Conservation (phyloP, 2,113 vertebrate species). For the Calypte anna region DNA sequence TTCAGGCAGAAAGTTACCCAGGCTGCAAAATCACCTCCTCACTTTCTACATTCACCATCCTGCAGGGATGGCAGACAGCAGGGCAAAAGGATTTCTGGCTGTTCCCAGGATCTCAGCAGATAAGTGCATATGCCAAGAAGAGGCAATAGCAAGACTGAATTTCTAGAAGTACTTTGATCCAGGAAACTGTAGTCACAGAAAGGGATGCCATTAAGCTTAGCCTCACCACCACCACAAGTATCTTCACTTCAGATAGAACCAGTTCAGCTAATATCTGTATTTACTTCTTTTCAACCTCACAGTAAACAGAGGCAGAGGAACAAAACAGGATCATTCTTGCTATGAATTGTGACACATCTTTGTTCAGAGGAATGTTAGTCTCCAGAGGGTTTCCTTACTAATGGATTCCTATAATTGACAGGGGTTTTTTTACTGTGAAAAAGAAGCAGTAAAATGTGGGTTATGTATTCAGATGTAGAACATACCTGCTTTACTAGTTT, state of each 20-base stretch:
- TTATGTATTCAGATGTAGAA: neutral
- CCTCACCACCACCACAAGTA: neutral
- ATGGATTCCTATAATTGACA: neutral
- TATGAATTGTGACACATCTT: constrained; percentile 1
- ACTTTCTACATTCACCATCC: neutral
- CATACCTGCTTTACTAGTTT: neutral
- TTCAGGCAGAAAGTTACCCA: neutral
- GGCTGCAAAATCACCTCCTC: neutral
- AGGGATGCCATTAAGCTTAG: neutral
- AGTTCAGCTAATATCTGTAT: neutral
- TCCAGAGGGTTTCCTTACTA: neutral
- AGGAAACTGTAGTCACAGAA: neutral
- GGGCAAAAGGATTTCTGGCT: neutral
- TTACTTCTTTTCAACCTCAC: neutral
- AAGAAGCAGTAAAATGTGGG: neutral
- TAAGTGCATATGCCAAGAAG: neutral
- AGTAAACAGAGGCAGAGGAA: neutral
- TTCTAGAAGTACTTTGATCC: neutral
- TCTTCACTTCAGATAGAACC: neutral
- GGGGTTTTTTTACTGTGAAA: neutral
- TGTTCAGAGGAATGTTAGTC: neutral
- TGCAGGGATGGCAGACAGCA: neutral
- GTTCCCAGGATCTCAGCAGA: neutral
- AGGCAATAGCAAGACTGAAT: neutral
- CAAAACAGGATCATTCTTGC: neutral